A percentile compares a stretch with the other conserved stretches of the same genome.
Conservation (phyloP, 2,113 vertebrate genomes). For the Alexandromys fortis region DNA sequence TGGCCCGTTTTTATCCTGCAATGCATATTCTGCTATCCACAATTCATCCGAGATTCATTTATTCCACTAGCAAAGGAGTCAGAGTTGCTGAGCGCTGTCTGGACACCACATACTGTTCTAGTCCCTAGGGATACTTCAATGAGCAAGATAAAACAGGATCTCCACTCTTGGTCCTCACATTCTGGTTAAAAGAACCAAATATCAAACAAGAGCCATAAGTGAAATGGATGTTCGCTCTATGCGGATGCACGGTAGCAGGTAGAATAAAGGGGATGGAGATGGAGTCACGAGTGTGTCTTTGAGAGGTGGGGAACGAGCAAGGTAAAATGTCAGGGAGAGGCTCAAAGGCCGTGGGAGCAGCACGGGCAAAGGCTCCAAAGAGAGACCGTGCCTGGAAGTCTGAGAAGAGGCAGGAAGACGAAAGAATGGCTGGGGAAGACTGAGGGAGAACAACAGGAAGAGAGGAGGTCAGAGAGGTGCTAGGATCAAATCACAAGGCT, state of each 20-base stretch:
- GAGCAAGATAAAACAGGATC: background rate
- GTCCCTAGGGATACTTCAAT: background rate
- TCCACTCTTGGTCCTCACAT: background rate
- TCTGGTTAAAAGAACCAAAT: background rate
- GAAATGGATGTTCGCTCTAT: background rate
- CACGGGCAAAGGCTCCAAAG: background rate
- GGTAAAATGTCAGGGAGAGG: background rate
- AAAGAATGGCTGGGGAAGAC: background rate
- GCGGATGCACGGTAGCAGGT: background rate
- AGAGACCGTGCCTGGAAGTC: background rate
- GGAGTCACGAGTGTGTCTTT: too few relatives aligned
- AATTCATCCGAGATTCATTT: background rate
- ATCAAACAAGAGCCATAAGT: background rate
- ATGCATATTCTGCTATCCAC: background rate
- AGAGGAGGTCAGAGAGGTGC: background rate
- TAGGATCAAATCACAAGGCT: too few relatives aligned
- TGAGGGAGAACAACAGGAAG: background rate
- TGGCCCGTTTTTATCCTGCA: background rate
- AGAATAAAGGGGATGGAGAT: background rate
- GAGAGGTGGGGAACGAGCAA: background rate
- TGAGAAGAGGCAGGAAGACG: background rate
- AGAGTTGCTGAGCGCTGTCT: background rate
- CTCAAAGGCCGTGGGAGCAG: background rate
- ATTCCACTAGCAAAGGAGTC: background rate
- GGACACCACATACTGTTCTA: background rate